Evolutionary conservation across 2,888 invertebrate species (phyloP).

Genomic region (Acrobasis repandana): DNA sequence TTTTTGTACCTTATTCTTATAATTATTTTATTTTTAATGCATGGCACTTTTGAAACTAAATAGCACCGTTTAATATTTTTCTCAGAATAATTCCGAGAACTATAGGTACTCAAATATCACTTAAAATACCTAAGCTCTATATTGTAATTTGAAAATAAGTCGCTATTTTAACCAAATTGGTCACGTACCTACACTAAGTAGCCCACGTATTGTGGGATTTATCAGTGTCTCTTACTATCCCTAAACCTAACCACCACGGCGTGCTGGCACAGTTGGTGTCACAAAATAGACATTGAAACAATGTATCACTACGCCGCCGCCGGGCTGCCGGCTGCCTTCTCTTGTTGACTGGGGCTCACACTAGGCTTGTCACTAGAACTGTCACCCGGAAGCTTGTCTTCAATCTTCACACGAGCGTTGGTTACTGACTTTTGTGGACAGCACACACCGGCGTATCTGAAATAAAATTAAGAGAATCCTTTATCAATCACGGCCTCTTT

Average conservation of each 20-base stretch:
- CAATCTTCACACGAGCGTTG: conserved; percentile 12
- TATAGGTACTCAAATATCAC: neutral
- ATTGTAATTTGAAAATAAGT: conserved; percentile 3
- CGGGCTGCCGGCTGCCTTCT: neutral
- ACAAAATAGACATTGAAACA: neutral
- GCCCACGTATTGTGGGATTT: no score
- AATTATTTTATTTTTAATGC: neutral
- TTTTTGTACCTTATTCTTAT: neutral
- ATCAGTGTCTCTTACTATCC: no score
- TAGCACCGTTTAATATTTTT: conserved; percentile 22
- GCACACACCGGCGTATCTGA: conserved; percentile 75
- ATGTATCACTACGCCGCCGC: conserved; percentile 5
- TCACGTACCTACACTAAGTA: no score
- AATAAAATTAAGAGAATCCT: conserved; percentile 30
- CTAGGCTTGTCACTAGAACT: conserved; percentile 1
- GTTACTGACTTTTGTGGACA: conserved; percentile 46
- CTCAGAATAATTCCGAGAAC: neutral
- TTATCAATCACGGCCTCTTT: no score
- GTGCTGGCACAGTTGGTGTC: neutral
- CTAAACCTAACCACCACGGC: no score
- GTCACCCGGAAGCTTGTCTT: neutral
- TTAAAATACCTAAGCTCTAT: neutral
- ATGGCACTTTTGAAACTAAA: conserved; percentile 23
- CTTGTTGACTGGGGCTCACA: neutral
- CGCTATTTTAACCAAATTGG: neutral